Evolutionary conservation across 2,888 invertebrate genomes (phyloP).

Genomic region (Melangyna quadrimaculata): DNA sequence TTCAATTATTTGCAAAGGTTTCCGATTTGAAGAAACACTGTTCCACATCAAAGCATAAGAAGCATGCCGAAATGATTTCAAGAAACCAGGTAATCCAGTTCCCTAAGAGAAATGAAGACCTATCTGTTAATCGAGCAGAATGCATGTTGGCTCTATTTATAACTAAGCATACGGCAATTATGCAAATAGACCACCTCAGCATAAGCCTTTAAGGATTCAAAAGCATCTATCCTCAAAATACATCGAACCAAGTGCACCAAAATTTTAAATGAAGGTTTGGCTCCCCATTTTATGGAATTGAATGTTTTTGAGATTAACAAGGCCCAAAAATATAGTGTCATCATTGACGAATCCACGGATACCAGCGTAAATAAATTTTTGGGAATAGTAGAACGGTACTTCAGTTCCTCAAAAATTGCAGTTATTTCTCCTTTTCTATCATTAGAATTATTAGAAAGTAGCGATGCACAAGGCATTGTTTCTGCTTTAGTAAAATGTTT

Average conservation of each 20-base stretch:
- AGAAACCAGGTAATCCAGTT: neutral
- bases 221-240: conserved; percentile 3
- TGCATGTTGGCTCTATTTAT: neutral
- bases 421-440: neutral
- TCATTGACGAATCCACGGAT: conserved; percentile 32
- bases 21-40: conserved; percentile 1
- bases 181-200: neutral
- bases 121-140: neutral
- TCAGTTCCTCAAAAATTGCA: neutral
- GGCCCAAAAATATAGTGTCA: conserved; percentile 2
- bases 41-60: neutral
- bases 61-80: neutral
- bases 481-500: conserved; percentile 5
- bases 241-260: conserved; percentile 37
- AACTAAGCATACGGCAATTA: neutral
- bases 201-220: conserved; percentile 9
- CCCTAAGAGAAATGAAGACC: neutral
- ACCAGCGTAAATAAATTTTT: conserved; percentile 7
- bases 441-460: neutral
- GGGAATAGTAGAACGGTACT: conserved; percentile 17
- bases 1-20: neutral
- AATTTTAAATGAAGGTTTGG: conserved; percentile 23
- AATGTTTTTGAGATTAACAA: neutral
- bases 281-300: conserved; percentile 5
- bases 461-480: conserved; percentile 3